Percentiles rank a stretch among this genome's conserved stretches.
Conservation (phyloP, 1,140 invertebrate genomes). For the Globodera ellingtonae region DNA sequence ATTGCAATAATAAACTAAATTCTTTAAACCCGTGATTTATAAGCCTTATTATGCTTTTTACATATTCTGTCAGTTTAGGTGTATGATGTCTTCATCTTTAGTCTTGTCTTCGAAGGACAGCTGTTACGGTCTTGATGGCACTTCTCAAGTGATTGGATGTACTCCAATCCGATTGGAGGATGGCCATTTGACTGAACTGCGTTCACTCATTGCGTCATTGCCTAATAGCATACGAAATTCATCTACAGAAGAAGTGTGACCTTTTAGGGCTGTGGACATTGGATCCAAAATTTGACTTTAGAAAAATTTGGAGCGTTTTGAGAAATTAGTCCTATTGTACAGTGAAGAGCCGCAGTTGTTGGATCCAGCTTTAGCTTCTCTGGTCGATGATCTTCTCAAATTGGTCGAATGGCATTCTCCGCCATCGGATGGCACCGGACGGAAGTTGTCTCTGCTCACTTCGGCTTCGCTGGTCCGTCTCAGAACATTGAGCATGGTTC, state of each 20-base stretch:
- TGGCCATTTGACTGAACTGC: conserved; percentile 27
- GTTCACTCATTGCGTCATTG: conserved; percentile 11
- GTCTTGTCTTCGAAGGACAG: background rate
- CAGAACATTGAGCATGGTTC: conserved; percentile 28
- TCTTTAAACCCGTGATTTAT: too few species aligned
- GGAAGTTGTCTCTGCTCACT: conserved; percentile 11
- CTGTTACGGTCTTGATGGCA: background rate
- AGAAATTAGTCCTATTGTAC: conserved; percentile 34
- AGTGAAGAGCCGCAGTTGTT: conserved; percentile 37
- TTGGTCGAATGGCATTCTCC: conserved; percentile 21
- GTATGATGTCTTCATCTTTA: background rate
- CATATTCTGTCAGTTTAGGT: background rate
- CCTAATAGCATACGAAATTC: background rate
- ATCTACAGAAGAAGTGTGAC: background rate
- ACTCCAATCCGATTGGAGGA: conserved; percentile 38
- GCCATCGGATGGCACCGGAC: background rate
- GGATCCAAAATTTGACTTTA: conserved; percentile 16
- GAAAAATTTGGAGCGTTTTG: conserved; percentile 35
- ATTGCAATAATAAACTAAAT: too few species aligned
- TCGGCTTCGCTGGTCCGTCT: conserved; percentile 23
- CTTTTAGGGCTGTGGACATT: background rate
- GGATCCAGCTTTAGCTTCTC: conserved; percentile 24
- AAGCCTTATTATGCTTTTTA: too few species aligned
- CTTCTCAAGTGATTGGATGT: conserved; percentile 28
- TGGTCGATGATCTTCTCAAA: conserved; percentile 20